Conservation (phyloP, 2,888 invertebrate species). For the Lycophotia porphyrea region DNA sequence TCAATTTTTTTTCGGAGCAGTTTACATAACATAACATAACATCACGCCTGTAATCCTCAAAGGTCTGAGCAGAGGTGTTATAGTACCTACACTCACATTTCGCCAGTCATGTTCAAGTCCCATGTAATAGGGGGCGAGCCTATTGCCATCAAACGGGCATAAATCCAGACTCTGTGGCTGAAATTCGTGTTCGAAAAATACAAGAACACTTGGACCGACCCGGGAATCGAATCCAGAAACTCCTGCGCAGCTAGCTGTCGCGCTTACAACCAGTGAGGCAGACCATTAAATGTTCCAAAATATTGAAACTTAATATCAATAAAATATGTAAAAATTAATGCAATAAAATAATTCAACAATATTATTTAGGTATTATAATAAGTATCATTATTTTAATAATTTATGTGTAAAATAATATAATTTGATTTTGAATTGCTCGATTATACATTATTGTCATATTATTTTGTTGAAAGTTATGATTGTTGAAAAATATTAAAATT, state of each 20-base stretch:
- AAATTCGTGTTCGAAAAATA: not conserved
- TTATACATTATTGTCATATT: conserved; percentile 23
- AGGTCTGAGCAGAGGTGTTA: too few species aligned
- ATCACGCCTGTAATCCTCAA: too few species aligned
- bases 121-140: too few species aligned
- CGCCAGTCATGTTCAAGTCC: too few species aligned
- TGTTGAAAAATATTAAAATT: conserved; percentile 6
- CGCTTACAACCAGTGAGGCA: not conserved
- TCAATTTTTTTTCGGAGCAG: not conserved
- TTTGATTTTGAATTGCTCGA: conserved; percentile 32
- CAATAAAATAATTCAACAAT: conserved; percentile 26
- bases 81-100: too few species aligned
- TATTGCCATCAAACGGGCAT: not conserved
- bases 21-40: not conserved
- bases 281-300: not conserved
- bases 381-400: conserved; percentile 13
- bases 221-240: not conserved
- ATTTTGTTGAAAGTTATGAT: conserved; percentile 19
- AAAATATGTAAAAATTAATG: not conserved
- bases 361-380: conserved; percentile 13
- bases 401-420: conserved; percentile 40
- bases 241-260: not conserved
- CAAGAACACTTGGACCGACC: not conserved
- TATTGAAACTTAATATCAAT: not conserved
- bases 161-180: not conserved